These are phyloP conservation scores for Halcyon malimbica DNA, from an alignment of 2,113 vertebrate genomes.

Conservation along the genomic window DNA sequence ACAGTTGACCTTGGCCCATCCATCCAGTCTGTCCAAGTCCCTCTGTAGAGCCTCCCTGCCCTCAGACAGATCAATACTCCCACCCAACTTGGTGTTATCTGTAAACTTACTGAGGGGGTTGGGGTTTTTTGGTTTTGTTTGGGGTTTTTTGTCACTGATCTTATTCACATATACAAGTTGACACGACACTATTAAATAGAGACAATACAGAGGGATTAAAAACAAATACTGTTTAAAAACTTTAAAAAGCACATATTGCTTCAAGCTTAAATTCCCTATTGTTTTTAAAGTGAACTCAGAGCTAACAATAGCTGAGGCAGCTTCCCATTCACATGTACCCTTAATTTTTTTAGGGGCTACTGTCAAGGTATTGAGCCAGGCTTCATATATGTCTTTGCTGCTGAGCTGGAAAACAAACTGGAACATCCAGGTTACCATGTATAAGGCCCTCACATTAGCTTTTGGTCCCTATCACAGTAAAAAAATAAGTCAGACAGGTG, in stretches of 20 bases:
- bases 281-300: constrained; percentile 65
- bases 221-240: constrained; percentile 60
- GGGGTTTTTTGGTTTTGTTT: too few relatives aligned
- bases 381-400: constrained; percentile 61
- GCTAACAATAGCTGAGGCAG: constrained; percentile 42
- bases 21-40: too few relatives aligned
- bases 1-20: too few relatives aligned
- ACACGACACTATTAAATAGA: constrained; percentile 46
- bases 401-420: not conserved
- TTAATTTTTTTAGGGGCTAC: not conserved
- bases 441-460: not conserved
- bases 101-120: too few relatives aligned
- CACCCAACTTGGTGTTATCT: too few relatives aligned
- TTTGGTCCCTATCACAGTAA: constrained; percentile 30
- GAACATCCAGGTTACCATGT: not conserved
- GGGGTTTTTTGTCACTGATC: not conserved
- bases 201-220: constrained; percentile 66
- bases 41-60: too few relatives aligned
- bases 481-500: not conserved
- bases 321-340: not conserved
- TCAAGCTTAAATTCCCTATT: constrained; percentile 47
- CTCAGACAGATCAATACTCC: too few relatives aligned
- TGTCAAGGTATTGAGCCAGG: constrained; percentile 5
- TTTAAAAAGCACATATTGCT: constrained; percentile 62
- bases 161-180: constrained; percentile 67